phyloP scores from a whole-genome alignment of 2,113 vertebrate species.

The Physeter macrocephalus region DNA sequence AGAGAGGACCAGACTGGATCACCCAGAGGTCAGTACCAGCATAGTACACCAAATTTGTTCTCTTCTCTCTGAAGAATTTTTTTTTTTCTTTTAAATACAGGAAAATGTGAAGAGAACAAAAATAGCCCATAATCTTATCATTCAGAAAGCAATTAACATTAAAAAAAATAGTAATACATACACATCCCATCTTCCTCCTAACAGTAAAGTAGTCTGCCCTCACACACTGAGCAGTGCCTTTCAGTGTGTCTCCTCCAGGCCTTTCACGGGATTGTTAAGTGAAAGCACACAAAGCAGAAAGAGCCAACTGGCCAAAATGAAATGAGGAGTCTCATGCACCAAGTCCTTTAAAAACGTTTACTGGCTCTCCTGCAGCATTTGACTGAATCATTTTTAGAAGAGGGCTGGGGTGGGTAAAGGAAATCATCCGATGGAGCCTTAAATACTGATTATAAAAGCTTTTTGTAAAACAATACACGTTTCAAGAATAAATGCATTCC shows the following conservation, averaged over 20 bases:
- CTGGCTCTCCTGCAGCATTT: constrained; percentile 12
- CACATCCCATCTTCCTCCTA: background rate
- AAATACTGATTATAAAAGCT: constrained; percentile 49
- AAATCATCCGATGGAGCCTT: constrained; percentile 18
- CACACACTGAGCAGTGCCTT: background rate
- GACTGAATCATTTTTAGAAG: background rate
- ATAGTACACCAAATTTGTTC: background rate
- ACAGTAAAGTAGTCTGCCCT: background rate
- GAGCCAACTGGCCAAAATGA: background rate
- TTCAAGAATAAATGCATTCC: background rate
- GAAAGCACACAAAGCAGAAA: background rate
- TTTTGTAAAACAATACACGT: constrained; percentile 54
- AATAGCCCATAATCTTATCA: background rate
- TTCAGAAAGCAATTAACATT: background rate
- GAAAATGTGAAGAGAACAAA: background rate
- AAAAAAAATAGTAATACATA: background rate
- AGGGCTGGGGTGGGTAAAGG: background rate
- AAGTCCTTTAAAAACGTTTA: background rate
- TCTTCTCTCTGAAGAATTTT: background rate
- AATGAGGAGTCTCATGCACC: background rate
- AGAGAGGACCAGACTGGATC: background rate
- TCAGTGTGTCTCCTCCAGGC: background rate
- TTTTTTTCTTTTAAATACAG: background rate
- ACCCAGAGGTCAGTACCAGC: background rate
- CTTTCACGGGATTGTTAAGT: background rate